phyloP scores from a whole-genome alignment of 2,888 invertebrate species.

The Halictus ligatus region DNA sequence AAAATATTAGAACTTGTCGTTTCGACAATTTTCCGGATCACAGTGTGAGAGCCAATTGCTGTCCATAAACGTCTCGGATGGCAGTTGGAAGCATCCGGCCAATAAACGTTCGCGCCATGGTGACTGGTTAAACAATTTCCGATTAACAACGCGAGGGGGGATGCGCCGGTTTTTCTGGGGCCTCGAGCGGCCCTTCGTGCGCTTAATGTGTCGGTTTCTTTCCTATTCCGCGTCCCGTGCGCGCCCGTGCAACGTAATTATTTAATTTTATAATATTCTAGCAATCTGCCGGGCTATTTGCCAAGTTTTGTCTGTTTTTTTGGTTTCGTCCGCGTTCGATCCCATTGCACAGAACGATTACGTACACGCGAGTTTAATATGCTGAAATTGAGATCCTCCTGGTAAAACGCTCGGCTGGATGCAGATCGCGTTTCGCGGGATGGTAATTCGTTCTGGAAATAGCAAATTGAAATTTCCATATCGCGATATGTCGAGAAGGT shows the following conservation, averaged over 20 bases:
- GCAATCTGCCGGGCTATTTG: not conserved
- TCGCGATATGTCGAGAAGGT: not conserved
- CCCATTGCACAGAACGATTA: not conserved
- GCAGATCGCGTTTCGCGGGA: conserved; percentile 8
- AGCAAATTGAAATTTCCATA: not conserved
- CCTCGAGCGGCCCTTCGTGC: conserved; percentile 34
- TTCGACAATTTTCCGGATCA: no score
- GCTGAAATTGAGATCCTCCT: not conserved
- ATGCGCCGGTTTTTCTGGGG: conserved; percentile 40
- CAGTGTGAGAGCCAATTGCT: no score
- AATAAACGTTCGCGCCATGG: not conserved
- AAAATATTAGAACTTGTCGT: no score
- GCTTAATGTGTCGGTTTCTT: conserved; percentile 15
- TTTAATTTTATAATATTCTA: conserved; percentile 40
- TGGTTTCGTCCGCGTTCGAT: not conserved
- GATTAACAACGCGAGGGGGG: conserved; percentile 28
- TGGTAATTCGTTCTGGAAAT: conserved; percentile 1
- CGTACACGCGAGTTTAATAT: conserved; percentile 30
- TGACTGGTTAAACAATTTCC: conserved; percentile 50
- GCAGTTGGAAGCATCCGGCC: no score
- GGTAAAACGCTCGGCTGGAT: not conserved
- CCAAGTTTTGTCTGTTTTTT: not conserved
- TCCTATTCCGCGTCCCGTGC: conserved; percentile 10
- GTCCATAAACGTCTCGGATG: no score
- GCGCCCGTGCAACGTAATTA: conserved; percentile 24